Base-by-base conservation (phyloP, 2,797 vertebrate species). In the Phataginus tetradactyla region DNA sequence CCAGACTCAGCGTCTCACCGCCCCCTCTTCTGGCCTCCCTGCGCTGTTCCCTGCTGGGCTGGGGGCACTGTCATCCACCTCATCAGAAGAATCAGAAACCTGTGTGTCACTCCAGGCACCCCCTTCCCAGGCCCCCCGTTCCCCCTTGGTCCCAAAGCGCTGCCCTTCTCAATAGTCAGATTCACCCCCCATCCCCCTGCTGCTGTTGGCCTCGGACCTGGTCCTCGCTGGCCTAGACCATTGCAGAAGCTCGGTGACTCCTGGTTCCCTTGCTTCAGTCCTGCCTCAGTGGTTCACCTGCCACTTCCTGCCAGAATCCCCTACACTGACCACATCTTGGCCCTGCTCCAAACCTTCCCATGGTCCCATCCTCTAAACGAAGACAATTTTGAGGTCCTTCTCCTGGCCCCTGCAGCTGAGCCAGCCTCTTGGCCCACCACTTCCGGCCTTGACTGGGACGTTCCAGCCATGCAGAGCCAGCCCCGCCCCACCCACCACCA, bases 221-320 rank as follows among this genome's bases (percentile, higher is more conserved):
- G 21, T 63, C 39, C 1, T 2, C 34, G 37, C 34, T n/a, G 34
- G 29, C 94, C n/a, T 0, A 0, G 63, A 45, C 63, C 39, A 0
- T 11, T 72, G 8, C 23, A 87, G 23, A 63, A 61, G 51, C 66
- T 75, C 34, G 34, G 20, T 5, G 3, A 25, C 21, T 32, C 1
- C 37, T 25, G 4, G 12, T n/a, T 53, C 4, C 61, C 42, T 0
- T 0, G 34, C n/a, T 86, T 27, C 1, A 5, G 7, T 12, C 5
- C 5, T 39, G 89, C 9, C 7, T 63, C 3, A 6, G 1, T 15
- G 10, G n/a, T 61, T 57, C 9, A 1, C 7, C 37, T 11, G 45
- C 59, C 66, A 0, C 8, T 11, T 6, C 37, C 63, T 39, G 17
- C 51, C 45, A 49, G 92, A 11, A 18, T 10, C 29, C 27, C 59